Evolutionary conservation across 1,140 invertebrate species (phyloP).

Genomic region (Leptonema lineaticorne): DNA sequence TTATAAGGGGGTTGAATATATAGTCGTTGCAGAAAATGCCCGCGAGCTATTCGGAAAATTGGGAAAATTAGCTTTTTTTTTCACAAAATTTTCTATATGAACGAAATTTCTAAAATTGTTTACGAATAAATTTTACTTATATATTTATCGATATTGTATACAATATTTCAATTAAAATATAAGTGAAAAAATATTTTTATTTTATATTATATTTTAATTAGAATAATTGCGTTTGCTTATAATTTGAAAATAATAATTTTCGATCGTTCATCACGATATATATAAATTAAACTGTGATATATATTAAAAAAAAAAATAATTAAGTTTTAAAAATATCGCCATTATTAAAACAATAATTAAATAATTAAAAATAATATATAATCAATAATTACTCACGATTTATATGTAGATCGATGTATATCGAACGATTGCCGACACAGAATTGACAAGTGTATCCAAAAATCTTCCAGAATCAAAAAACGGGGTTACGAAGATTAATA

Average conservation of each 20-base stretch:
- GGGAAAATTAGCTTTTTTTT: constrained; percentile 8
- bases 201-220: neutral
- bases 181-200: neutral
- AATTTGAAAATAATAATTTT: no score
- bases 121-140: neutral
- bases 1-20: no score
- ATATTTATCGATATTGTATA: neutral
- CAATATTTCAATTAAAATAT: neutral
- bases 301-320: no score
- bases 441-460: neutral
- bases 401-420: neutral
- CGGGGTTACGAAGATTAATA: neutral
- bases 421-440: neutral
- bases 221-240: no score
- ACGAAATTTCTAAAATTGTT: no score
- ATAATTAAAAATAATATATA: neutral
- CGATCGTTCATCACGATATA: no score
- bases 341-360: neutral
- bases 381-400: neutral
- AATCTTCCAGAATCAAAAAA: neutral
- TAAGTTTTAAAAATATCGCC: neutral
- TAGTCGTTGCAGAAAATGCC: constrained; percentile 34
- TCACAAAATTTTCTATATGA: neutral
- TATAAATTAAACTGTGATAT: no score
- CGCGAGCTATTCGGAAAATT: constrained; percentile 17